phyloP scores from a whole-genome alignment of 2,113 vertebrate genomes.

The Salvelinus alpinus region DNA sequence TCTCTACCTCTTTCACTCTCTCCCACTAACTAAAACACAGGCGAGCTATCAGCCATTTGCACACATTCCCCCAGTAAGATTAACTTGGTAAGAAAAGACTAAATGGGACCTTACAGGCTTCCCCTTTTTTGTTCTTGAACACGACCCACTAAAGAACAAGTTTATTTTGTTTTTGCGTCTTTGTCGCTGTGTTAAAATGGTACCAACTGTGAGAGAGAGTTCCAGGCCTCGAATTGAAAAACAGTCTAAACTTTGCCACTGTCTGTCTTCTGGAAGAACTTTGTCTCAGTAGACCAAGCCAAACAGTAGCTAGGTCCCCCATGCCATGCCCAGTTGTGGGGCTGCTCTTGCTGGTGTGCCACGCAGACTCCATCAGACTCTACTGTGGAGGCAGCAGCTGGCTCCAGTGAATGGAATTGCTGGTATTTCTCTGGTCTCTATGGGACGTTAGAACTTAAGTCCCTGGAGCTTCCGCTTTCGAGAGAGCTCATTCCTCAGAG shows the following conservation, averaged over 20 bases:
- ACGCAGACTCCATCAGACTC: slow-evolving; percentile 26
- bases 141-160: background rate
- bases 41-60: slow-evolving; percentile 15
- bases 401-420: slow-evolving; percentile 58
- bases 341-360: slow-evolving; percentile 2
- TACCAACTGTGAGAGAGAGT: background rate
- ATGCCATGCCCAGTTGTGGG: slow-evolving; percentile 4
- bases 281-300: background rate
- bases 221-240: background rate
- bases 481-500: slow-evolving; percentile 30
- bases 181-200: background rate
- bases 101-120: background rate
- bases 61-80: slow-evolving; percentile 15
- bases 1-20: background rate
- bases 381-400: slow-evolving; percentile 54
- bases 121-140: background rate
- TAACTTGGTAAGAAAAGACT: background rate
- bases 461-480: slow-evolving; percentile 26
- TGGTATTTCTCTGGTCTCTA: slow-evolving; percentile 46
- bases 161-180: slow-evolving; percentile 10
- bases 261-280: background rate
- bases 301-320: slow-evolving; percentile 9
- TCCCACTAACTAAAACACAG: background rate
- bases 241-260: background rate
- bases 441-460: slow-evolving; percentile 25